Evolutionary conservation across 2,113 vertebrate species (phyloP).

Genomic region (Lampris megalopsis): DNA sequence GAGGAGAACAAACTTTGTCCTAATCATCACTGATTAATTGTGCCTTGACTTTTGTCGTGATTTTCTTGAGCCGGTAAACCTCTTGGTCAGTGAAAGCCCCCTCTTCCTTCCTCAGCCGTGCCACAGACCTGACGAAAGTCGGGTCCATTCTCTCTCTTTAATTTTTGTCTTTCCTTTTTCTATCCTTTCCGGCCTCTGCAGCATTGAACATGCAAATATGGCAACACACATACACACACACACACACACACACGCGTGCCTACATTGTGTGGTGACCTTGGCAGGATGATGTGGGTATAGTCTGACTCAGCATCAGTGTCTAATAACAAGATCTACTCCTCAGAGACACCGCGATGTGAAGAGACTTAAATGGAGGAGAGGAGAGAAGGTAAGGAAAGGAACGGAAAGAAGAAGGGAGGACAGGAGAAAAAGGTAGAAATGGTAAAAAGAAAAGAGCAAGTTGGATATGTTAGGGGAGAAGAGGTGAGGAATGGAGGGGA

Average conservation of each 20-base stretch:
- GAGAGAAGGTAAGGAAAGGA: neutral
- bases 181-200: neutral
- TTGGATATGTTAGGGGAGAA: neutral
- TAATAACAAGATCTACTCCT: slow-evolving; percentile 47
- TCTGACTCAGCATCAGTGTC: slow-evolving; percentile 54
- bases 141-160: neutral
- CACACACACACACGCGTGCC: slow-evolving; percentile 5
- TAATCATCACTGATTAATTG: too few relatives aligned
- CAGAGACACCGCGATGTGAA: slow-evolving; percentile 36
- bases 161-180: neutral
- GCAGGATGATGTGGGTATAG: slow-evolving; percentile 13
- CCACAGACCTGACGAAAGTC: too few relatives aligned
- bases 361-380: neutral
- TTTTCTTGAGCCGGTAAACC: too few relatives aligned
- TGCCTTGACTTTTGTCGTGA: too few relatives aligned
- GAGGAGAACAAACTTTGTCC: too few relatives aligned
- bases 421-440: neutral
- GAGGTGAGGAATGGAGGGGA: neutral
- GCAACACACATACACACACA: slow-evolving; percentile 5
- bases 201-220: neutral
- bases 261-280: slow-evolving; percentile 41
- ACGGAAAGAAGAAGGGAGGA: neutral
- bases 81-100: too few relatives aligned
- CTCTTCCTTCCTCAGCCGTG: too few relatives aligned
- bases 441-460: neutral